phyloP scores from a whole-genome alignment of 1,140 invertebrate genomes.

The Eumaeus atala region DNA sequence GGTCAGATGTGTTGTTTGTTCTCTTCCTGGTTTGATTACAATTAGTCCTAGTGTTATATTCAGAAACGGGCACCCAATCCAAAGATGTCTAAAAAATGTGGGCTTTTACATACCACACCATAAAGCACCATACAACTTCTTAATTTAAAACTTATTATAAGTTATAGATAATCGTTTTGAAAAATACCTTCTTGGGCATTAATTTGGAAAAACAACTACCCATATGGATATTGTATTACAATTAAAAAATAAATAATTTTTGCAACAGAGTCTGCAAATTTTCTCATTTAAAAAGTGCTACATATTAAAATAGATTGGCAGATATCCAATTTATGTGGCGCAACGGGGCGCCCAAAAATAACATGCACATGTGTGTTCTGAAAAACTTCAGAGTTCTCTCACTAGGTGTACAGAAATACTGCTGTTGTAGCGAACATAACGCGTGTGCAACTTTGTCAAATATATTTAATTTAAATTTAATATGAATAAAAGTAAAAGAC shows the following conservation, averaged over 20 bases:
- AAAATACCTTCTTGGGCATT: constrained; percentile 54
- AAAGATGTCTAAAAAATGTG: constrained; percentile 63
- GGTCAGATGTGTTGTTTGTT: constrained; percentile 66
- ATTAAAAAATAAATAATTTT: constrained; percentile 8
- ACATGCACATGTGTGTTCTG: constrained; percentile 34
- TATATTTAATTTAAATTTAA: neutral
- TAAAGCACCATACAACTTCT: constrained; percentile 5
- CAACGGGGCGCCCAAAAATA: constrained; percentile 57
- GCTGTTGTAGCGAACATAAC: constrained; percentile 8
- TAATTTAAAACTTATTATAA: constrained; percentile 3
- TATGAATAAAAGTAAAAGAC: constrained; percentile 6
- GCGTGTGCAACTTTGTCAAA: neutral
- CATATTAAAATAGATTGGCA: constrained; percentile 46
- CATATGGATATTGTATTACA: constrained; percentile 39
- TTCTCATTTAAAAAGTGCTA: constrained; percentile 21
- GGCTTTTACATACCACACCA: constrained; percentile 27
- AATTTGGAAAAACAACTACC: constrained; percentile 68
- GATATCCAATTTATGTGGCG: constrained; percentile 46
- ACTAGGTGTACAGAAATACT: constrained; percentile 14
- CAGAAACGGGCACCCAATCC: constrained; percentile 71
- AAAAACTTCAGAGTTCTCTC: constrained; percentile 45
- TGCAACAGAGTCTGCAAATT: constrained; percentile 5
- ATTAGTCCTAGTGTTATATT: constrained; percentile 65
- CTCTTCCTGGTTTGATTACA: constrained; percentile 66
- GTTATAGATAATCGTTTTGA: constrained; percentile 8